phyloP scores from a whole-genome alignment of 2,797 vertebrate species.

The Mallotus villosus region DNA sequence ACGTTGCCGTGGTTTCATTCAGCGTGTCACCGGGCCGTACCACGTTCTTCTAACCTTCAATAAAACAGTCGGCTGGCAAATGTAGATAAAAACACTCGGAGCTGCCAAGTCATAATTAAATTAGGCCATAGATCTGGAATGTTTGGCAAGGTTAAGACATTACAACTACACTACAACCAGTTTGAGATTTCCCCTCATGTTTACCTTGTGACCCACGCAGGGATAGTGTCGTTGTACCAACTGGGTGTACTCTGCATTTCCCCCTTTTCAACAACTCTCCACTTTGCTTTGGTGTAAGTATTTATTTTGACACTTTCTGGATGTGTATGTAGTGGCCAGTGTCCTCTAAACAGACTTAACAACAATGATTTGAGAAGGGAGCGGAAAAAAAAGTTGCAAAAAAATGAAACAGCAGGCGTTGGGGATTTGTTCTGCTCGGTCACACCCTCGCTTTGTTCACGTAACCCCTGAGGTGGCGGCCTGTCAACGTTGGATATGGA shows the following conservation, averaged over 20 bases:
- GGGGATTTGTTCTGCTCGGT: slow-evolving; percentile 73
- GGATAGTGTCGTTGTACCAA: neutral
- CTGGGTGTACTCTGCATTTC: neutral
- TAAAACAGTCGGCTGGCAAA: neutral
- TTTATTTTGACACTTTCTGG: slow-evolving; percentile 3
- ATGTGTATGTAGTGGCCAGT: neutral
- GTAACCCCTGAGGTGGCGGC: slow-evolving; percentile 59
- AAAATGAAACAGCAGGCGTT: slow-evolving; percentile 40
- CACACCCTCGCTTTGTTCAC: slow-evolving; percentile 48
- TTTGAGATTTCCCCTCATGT: neutral
- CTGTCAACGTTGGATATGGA: slow-evolving; percentile 71
- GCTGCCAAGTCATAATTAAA: slow-evolving; percentile 6
- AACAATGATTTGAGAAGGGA: slow-evolving; percentile 9
- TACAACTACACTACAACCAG: neutral
- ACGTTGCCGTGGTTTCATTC: slow-evolving; percentile 21
- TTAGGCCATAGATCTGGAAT: neutral
- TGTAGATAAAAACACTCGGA: neutral
- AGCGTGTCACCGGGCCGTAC: slow-evolving; percentile 8
- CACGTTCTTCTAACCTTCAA: neutral
- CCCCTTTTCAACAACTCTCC: neutral
- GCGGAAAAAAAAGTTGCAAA: neutral
- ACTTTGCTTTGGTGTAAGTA: slow-evolving; percentile 12
- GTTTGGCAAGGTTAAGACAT: neutral
- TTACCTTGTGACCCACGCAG: neutral
- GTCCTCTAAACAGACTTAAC: slow-evolving; percentile 7